Base-by-base conservation (phyloP, 1,140 invertebrate genomes). In the Tenebrio molitor region DNA sequence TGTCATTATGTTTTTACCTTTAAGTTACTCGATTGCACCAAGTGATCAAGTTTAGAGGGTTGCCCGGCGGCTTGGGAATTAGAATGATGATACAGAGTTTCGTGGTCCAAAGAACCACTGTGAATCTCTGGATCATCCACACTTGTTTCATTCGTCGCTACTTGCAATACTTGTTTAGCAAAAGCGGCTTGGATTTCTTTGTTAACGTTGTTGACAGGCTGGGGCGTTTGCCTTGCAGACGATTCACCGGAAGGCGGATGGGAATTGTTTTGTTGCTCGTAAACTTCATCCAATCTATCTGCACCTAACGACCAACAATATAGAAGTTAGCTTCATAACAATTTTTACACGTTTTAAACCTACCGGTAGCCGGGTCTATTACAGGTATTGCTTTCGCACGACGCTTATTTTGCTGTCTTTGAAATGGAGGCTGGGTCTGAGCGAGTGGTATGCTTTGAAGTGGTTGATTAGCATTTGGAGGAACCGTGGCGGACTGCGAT, bases 161-260 rank as follows among this genome's bases (percentile, higher is more conserved):
- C 73, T 75, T 81, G 78, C 16, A 75, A 74, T 7, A 82, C 81
- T 62, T 79, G 78, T 64, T 80, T 80, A 8, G 78, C 77, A 70
- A 82, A 82, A 3, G 76, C 67, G 1, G 78, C 79, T 69, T 80
- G 80, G 36, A 83, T 76, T 64, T 82, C 81, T 74, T 83, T 83
- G 72, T 73, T 75, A 33, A 65, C 75, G 36, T 74, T 77, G 46
- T 44, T 53, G 0, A 74, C 23, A 7, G 80, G 81, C 69, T 83
- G 81, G 1, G 82, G 82, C 12, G 82, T 82, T 69, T 83, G 80
- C 34, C 82, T 73, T 5, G 82, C 82, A 1, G 81, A 82, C 5
- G 82, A 82, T 39, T 83, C 81, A 0, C 79, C 81, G 3, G 82
- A 82, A 6, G 78, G 65, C 0, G 81, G 78, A 77, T 81, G 80